These are phyloP conservation scores for Megaceryle alcyon DNA, from an alignment of 2,797 vertebrate genomes.

Conservation along the genomic window DNA sequence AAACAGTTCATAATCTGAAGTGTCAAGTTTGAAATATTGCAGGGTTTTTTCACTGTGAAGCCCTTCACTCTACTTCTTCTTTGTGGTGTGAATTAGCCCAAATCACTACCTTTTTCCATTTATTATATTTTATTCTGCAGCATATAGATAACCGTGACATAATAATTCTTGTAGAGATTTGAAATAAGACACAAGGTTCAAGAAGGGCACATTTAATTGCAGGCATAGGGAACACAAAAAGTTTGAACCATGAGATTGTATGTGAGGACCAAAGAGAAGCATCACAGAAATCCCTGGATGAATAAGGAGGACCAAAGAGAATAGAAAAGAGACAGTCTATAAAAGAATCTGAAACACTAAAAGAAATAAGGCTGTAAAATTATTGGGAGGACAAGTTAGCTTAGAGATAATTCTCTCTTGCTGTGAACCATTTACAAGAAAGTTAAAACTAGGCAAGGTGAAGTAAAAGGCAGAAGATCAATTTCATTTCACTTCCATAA, in stretches of 20 bases:
- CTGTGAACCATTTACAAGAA: background rate
- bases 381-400: background rate
- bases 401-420: background rate
- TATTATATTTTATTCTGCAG: background rate
- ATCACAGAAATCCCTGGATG: background rate
- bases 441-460: background rate
- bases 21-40: background rate
- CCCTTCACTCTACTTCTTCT: background rate
- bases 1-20: background rate
- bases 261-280: background rate
- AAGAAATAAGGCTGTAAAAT: background rate
- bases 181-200: background rate
- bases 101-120: background rate
- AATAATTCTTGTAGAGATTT: background rate
- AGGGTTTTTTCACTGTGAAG: background rate
- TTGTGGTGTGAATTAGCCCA: background rate
- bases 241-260: background rate
- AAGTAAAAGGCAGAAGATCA: constrained; percentile 48
- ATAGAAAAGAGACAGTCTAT: background rate
- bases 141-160: background rate
- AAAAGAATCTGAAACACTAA: background rate
- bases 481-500: constrained; percentile 61
- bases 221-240: background rate
- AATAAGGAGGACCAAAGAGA: background rate
- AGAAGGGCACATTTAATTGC: background rate